Base-by-base conservation (phyloP, 2,888 invertebrate genomes). In the Scelioninae gen. 2 region DNA sequence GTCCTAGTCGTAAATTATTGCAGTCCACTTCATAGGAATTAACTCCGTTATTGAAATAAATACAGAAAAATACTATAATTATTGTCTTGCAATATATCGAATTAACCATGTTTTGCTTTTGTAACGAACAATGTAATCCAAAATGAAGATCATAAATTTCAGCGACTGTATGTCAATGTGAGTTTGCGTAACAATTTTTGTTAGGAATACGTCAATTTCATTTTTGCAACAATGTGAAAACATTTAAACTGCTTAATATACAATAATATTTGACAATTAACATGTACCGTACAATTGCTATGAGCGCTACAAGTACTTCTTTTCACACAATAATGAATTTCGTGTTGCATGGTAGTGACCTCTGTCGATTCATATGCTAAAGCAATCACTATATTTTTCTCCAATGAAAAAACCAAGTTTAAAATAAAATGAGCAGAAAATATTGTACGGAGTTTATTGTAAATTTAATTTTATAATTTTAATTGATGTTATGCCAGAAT, bases 1-100 rank as follows among this genome's bases (percentile, higher is more conserved):
- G 95, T 0, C 95, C 95, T 88, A 94, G 88, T 78, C 92, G 88
- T 78, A 95, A 86, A 50, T 90, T 91, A 80, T 87, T 91, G 83
- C 95, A 95, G 82, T 94, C 92, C 25, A 91, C 88, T 71, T 86
- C 80, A 60, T 83, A 81, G 0, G 78, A 77, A 37, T 76, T 77
- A 33, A 77, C 76, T 73, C 77, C 81, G 78, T 80, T 70, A 57
- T 79, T 78, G 9, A 77, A 39, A 43, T 78, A 63, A 77, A 81
- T 74, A 35, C 64, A 48, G 19, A 78, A 39, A 63, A 79, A 41
- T 22, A 79, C 31, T 48, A 80, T 63, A 63, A 80, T 43, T 19
- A 19, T n/a, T 25, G 33, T 16, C 5, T n/a, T 53, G 18, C 2
- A 16, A 39, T 48, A 28, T 10, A 16, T 69, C 15, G 53, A 53